phyloP scores from a whole-genome alignment of 2,888 invertebrate genomes.

The Lagria hirta region DNA sequence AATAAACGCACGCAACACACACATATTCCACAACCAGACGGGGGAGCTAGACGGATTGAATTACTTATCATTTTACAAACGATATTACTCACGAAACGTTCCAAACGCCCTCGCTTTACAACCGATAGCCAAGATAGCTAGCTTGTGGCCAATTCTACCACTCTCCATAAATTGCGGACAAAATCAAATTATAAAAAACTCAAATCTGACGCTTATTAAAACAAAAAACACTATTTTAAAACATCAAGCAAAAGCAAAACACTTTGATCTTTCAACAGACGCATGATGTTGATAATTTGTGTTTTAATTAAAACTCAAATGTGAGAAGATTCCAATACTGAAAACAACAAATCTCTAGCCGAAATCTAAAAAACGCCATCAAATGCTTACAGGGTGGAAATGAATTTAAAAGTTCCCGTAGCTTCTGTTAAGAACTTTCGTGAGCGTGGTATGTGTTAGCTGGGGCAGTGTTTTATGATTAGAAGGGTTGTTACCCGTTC shows the following conservation, averaged over 20 bases:
- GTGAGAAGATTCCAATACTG: no score
- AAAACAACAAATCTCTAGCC: no score
- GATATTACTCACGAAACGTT: slow-evolving; percentile 34
- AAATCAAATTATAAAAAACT: no score
- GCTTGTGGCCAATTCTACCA: slow-evolving; percentile 13
- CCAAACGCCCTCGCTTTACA: slow-evolving; percentile 22
- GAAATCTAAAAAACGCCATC: background rate
- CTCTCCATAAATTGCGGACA: slow-evolving; percentile 5
- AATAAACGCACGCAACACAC: slow-evolving; percentile 42
- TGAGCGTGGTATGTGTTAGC: slow-evolving; percentile 9
- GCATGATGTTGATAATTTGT: background rate
- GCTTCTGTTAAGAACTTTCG: slow-evolving; percentile 4
- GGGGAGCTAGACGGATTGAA: slow-evolving; percentile 33
- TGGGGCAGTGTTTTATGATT: slow-evolving; percentile 18
- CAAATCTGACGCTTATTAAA: slow-evolving; percentile 4
- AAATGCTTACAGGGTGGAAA: slow-evolving; percentile 5
- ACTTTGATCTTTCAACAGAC: no score
- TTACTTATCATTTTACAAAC: slow-evolving; percentile 38
- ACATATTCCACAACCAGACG: slow-evolving; percentile 22
- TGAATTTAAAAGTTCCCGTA: slow-evolving; percentile 14
- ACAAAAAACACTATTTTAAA: background rate
- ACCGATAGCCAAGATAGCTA: slow-evolving; percentile 13
- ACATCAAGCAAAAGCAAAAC: no score
- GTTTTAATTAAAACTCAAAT: background rate
- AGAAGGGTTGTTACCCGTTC: slow-evolving; percentile 12